These are phyloP conservation scores for Momotus momota DNA, from an alignment of 2,797 vertebrate species.

Conservation along the genomic window DNA sequence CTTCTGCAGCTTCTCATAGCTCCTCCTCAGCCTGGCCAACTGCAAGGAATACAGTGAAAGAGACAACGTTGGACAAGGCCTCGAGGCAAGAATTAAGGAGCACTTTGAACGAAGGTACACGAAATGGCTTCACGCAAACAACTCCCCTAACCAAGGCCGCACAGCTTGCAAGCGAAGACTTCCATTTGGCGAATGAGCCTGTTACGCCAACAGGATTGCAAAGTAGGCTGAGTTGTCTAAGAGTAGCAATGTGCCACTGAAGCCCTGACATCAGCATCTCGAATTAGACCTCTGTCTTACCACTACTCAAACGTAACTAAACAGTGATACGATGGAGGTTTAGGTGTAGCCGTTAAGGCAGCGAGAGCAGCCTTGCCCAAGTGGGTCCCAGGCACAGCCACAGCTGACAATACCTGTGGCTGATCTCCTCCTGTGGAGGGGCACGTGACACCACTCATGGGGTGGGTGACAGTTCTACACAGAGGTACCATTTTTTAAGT, in stretches of 20 bases:
- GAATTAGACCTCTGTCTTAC: neutral
- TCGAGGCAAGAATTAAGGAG: neutral
- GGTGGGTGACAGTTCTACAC: neutral
- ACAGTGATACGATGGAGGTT: neutral
- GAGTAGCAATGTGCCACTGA: neutral
- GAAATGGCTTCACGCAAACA: constrained; percentile 2
- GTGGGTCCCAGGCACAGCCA: neutral
- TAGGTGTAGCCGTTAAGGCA: neutral
- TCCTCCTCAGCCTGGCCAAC: constrained; percentile 89
- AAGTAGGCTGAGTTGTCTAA: accelerated
- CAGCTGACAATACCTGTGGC: neutral
- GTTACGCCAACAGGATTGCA: neutral
- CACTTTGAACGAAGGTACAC: neutral
- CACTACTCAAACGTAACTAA: neutral
- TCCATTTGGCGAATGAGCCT: neutral
- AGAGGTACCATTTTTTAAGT: neutral
- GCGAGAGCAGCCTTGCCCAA: neutral
- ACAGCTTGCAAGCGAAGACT: neutral
- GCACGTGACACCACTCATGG: neutral
- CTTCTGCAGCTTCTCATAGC: constrained; percentile 92
- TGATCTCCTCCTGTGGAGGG: neutral
- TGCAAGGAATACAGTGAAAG: constrained; percentile 68
- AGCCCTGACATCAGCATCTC: constrained; percentile 1
- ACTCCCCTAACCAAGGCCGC: constrained; percentile 13
- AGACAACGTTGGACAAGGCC: neutral